phyloP scores from a whole-genome alignment of 2,113 vertebrate genomes.

The Lipotes vexillifer region DNA sequence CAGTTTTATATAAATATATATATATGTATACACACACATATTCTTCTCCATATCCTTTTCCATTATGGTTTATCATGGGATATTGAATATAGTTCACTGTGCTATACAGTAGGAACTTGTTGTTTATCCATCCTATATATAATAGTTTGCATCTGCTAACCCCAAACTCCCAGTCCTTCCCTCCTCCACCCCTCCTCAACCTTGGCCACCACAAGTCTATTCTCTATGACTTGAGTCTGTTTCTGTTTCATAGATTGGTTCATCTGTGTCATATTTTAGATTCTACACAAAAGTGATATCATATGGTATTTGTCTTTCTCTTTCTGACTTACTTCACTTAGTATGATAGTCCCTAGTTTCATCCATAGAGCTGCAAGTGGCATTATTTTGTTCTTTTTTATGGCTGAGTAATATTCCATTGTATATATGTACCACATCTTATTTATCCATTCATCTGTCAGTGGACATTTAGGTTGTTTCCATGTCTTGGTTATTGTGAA shows the following conservation, averaged over 20 bases:
- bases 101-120: neutral
- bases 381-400: neutral
- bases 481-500: neutral
- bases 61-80: neutral
- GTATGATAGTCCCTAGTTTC: neutral
- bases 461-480: neutral
- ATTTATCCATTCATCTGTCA: neutral
- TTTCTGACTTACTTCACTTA: neutral
- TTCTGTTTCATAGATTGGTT: neutral
- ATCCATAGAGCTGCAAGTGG: neutral
- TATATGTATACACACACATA: too few relatives aligned
- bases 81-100: neutral
- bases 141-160: neutral
- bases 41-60: neutral
- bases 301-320: neutral
- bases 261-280: neutral
- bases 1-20: neutral
- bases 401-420: neutral
- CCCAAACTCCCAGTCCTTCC: neutral
- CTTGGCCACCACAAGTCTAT: neutral
- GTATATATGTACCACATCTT: neutral
- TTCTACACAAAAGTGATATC: neutral
- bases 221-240: neutral
- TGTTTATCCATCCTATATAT: neutral
- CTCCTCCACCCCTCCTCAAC: neutral